phyloP scores from a whole-genome alignment of 2,888 invertebrate species.

The Lasioglossum calceatum region DNA sequence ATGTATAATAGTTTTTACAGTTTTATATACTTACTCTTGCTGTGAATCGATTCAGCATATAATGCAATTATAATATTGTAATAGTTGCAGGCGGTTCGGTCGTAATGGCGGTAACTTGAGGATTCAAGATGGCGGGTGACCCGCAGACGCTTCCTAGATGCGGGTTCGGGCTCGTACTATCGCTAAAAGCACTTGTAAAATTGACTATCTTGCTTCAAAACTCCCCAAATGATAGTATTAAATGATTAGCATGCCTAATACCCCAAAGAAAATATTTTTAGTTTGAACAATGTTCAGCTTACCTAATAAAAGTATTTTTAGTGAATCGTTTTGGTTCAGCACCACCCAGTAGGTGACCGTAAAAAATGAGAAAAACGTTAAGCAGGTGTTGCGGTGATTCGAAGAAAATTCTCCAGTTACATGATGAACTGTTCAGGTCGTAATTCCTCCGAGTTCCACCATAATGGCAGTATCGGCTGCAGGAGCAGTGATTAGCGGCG shows the following conservation, averaged over 20 bases:
- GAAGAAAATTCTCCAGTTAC: neutral
- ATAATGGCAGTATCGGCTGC: neutral
- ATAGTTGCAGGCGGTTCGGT: neutral
- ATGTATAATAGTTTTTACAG: neutral
- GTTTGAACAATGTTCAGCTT: neutral
- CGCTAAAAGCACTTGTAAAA: neutral
- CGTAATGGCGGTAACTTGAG: neutral
- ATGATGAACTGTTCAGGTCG: neutral
- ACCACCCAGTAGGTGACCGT: neutral
- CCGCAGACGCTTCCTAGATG: neutral
- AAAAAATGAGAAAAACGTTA: neutral
- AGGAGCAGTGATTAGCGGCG: slow-evolving; percentile 38
- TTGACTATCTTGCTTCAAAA: neutral
- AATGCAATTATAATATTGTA: neutral
- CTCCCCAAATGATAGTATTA: neutral
- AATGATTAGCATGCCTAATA: neutral
- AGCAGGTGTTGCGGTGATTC: neutral
- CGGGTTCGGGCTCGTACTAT: neutral
- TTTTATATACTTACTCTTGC: neutral
- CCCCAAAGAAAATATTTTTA: neutral
- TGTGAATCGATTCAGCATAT: neutral
- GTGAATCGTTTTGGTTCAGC: neutral
- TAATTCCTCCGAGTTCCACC: neutral
- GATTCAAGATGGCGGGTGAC: slow-evolving; percentile 4
- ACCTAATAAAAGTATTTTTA: neutral